phyloP scores from a whole-genome alignment of 1,140 invertebrate genomes.

The Tetragnatha versicolor region DNA sequence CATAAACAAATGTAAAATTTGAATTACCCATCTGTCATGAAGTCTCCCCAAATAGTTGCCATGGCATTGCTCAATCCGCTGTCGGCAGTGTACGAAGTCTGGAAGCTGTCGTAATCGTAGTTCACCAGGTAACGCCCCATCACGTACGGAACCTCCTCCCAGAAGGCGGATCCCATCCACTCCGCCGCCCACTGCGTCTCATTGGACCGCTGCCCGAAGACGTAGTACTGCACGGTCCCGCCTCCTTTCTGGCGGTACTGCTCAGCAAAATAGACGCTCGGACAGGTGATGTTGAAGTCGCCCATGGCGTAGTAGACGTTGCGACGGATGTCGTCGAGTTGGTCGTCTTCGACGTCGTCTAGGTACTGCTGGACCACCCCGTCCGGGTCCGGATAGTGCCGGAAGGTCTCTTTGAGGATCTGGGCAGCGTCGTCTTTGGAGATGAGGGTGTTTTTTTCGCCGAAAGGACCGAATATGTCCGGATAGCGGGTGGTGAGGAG shows the following conservation, averaged over 20 bases:
- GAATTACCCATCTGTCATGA: not conserved
- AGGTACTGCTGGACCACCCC: not conserved
- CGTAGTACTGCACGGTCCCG: constrained; percentile 48
- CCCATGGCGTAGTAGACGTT: not conserved
- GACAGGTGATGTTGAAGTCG: not conserved
- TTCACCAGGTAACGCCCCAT: constrained; percentile 46
- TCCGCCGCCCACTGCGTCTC: constrained; percentile 14
- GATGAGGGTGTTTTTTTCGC: not conserved
- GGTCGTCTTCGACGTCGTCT: not conserved
- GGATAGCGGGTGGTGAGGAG: not conserved
- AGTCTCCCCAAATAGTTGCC: not conserved
- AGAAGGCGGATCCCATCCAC: constrained; percentile 52
- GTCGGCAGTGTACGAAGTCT: not conserved
- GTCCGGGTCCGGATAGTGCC: not conserved
- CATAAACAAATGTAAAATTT: too few relatives aligned
- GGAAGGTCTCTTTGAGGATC: not conserved
- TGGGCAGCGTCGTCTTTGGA: not conserved
- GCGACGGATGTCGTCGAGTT: not conserved
- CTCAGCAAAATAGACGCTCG: constrained; percentile 1
- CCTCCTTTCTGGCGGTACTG: not conserved
- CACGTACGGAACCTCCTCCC: constrained; percentile 56
- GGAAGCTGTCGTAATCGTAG: not conserved
- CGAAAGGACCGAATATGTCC: not conserved
- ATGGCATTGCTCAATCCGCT: not conserved
- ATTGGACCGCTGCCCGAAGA: constrained; percentile 47